Conservation (phyloP, 2,888 invertebrate species). For the Tuberolachnus salignus region DNA sequence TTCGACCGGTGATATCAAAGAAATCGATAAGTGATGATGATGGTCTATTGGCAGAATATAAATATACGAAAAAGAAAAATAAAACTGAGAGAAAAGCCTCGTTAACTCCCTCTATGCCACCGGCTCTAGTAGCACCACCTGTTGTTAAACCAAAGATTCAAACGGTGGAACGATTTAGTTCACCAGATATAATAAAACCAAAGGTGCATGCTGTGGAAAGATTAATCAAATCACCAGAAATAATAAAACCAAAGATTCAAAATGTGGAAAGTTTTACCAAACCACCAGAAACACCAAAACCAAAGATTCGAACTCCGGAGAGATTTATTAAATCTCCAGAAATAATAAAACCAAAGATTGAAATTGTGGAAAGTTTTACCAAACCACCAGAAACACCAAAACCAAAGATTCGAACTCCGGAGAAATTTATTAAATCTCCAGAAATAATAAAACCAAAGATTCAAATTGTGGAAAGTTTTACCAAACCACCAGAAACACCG, state of each 20-base stretch:
- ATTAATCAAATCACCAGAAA: slow-evolving; percentile 1
- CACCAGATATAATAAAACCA: neutral
- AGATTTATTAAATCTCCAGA: slow-evolving; percentile 2
- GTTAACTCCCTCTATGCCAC: slow-evolving; percentile 3
- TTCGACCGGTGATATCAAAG: slow-evolving; percentile 13
- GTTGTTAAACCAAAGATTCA: slow-evolving; percentile 25
- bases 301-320: slow-evolving; percentile 18
- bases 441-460: slow-evolving; percentile 12
- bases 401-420: neutral
- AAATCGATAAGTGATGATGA: slow-evolving; percentile 49
- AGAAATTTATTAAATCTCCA: neutral
- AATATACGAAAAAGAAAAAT: slow-evolving; percentile 48
- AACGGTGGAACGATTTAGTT: neutral
- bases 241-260: slow-evolving; percentile 16
- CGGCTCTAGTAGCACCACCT: neutral
- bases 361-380: no score
- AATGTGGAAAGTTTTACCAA: neutral
- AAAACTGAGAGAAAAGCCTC: slow-evolving; percentile 37
- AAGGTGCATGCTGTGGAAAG: slow-evolving; percentile 11
- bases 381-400: no score
- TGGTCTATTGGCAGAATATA: slow-evolving; percentile 44
- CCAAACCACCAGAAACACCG: neutral
- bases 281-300: neutral
- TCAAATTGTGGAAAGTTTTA: neutral
- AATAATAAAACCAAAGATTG: slow-evolving; percentile 1